These are phyloP conservation scores for Vombatus ursinus DNA, from an alignment of 2,113 vertebrate genomes.

Conservation along the genomic window DNA sequence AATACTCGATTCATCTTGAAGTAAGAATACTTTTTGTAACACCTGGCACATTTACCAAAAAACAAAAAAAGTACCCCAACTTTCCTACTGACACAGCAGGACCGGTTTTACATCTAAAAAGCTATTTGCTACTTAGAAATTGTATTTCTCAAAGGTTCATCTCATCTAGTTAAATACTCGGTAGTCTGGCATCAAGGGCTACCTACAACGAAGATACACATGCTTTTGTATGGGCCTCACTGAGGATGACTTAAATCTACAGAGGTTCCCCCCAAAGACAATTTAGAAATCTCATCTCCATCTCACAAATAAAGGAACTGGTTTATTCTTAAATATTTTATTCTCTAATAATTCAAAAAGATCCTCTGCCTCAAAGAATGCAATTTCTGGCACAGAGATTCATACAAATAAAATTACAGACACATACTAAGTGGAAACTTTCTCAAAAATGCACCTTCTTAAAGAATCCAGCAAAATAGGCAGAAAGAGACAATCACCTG, in stretches of 20 bases:
- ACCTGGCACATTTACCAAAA: conserved; percentile 1
- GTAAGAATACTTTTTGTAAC: conserved; percentile 23
- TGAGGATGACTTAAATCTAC: background rate
- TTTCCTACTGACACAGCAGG: background rate
- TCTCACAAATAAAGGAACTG: background rate
- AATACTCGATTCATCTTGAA: conserved; percentile 20
- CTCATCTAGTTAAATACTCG: background rate
- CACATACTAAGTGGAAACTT: background rate
- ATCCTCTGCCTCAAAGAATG: background rate
- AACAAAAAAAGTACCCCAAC: conserved; percentile 45
- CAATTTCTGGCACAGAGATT: background rate
- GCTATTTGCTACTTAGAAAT: background rate
- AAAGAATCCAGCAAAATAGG: background rate
- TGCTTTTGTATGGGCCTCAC: background rate
- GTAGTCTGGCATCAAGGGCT: background rate
- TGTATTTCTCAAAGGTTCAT: background rate
- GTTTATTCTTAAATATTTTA: background rate
- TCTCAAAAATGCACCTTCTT: background rate
- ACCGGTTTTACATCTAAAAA: background rate
- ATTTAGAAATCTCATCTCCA: background rate
- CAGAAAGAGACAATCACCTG: background rate
- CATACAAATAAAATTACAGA: background rate
- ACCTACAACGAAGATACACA: background rate
- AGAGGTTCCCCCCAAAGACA: background rate
- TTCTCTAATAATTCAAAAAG: background rate